These are phyloP conservation scores for Brachyptera putata DNA, from an alignment of 2,888 invertebrate species.

Conservation along the genomic window DNA sequence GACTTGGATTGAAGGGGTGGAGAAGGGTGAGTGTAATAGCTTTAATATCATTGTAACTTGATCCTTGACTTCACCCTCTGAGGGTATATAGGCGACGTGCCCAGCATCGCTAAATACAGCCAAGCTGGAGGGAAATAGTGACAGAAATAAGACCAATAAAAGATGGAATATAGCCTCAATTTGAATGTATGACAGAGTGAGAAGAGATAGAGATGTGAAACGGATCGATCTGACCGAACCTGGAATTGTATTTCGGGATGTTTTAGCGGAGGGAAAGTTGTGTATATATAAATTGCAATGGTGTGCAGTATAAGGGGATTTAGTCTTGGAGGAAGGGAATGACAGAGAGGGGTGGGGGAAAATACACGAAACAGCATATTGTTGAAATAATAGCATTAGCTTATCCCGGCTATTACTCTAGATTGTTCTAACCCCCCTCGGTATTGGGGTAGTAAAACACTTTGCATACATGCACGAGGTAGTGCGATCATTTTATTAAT, in stretches of 20 bases:
- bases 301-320: constrained; percentile 19
- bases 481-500: constrained; percentile 16
- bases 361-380: constrained; percentile 31
- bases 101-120: constrained; percentile 28
- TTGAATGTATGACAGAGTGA: constrained; percentile 18
- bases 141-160: constrained; percentile 25
- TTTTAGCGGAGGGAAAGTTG: constrained; percentile 5
- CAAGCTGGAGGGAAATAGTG: constrained; percentile 10
- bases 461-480: constrained; percentile 4
- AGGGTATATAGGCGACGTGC: constrained; percentile 27
- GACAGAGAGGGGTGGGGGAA: not conserved
- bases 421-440: constrained; percentile 22
- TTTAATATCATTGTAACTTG: constrained; percentile 33
- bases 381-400: constrained; percentile 35
- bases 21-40: constrained; percentile 30
- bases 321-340: not conserved
- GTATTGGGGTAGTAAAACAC: constrained; percentile 16
- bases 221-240: not conserved
- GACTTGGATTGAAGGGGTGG: constrained; percentile 20
- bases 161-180: constrained; percentile 22
- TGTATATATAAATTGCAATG: constrained; percentile 21
- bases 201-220: constrained; percentile 1
- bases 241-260: constrained; percentile 19
- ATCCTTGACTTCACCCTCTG: constrained; percentile 28
- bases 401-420: constrained; percentile 32